These are phyloP conservation scores for Arge pagana DNA, from an alignment of 2,888 invertebrate genomes.

Conservation along the genomic window DNA sequence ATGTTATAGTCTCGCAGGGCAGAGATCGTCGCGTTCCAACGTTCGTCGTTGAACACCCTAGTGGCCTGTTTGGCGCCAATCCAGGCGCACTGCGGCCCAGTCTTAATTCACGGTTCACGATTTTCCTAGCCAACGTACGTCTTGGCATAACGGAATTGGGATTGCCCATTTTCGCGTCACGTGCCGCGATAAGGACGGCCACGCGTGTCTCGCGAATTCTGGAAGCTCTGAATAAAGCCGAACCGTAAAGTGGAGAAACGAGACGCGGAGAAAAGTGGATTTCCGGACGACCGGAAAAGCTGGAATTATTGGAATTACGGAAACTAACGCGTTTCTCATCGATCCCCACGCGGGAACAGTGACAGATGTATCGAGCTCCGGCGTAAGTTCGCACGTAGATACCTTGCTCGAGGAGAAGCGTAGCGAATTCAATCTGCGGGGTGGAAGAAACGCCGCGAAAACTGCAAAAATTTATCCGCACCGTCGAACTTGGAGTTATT, in stretches of 20 bases:
- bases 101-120: neutral
- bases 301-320: slow-evolving; percentile 18
- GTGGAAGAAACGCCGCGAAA: neutral
- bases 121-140: no score
- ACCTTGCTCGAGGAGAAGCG: neutral
- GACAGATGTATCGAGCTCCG: no score
- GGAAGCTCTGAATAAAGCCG: slow-evolving; percentile 16
- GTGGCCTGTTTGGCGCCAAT: slow-evolving; percentile 51
- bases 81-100: slow-evolving; percentile 54
- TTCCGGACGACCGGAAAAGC: slow-evolving; percentile 14
- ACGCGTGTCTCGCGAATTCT: slow-evolving; percentile 3
- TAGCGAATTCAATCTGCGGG: neutral
- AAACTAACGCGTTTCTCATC: slow-evolving; percentile 21
- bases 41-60: slow-evolving; percentile 17
- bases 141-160: neutral
- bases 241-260: neutral
- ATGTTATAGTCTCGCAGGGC: no score
- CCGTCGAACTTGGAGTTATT: no score
- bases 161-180: neutral
- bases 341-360: slow-evolving; percentile 6
- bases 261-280: slow-evolving; percentile 13
- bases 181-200: neutral
- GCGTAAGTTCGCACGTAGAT: no score
- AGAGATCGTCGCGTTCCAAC: no score
- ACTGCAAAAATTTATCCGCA: no score